phyloP scores from a whole-genome alignment of 2,797 vertebrate species.

The Malacoraja senta region DNA sequence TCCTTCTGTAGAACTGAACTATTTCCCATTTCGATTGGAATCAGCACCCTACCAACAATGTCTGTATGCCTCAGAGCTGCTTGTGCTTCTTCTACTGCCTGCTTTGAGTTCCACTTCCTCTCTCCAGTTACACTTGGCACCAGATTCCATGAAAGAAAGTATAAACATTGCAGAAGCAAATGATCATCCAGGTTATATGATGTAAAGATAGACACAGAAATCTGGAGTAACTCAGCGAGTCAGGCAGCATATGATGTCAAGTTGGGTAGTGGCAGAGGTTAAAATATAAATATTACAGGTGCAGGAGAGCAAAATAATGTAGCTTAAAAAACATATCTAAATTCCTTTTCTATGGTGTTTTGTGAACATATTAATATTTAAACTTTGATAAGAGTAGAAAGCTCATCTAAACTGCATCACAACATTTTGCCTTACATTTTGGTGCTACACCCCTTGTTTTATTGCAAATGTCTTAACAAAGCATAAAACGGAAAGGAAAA shows the following conservation, averaged over 20 bases:
- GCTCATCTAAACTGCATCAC: neutral
- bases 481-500: neutral
- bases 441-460: neutral
- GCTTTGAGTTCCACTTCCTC: no score
- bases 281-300: no score
- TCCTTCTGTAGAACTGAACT: neutral
- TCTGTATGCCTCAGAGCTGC: no score
- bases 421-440: neutral
- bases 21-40: neutral
- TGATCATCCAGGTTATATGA: no score
- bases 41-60: neutral
- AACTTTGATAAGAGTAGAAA: neutral
- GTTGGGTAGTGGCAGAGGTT: neutral
- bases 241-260: neutral
- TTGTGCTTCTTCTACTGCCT: no score
- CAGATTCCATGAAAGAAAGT: no score
- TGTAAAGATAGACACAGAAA: no score
- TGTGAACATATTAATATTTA: neutral
- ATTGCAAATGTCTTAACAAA: neutral
- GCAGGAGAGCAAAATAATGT: neutral
- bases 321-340: neutral
- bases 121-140: no score
- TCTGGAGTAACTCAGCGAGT: no score
- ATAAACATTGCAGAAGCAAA: neutral
- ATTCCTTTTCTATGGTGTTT: neutral